phyloP scores from a whole-genome alignment of 2,888 invertebrate genomes.

The Sclerodermus sp. region DNA sequence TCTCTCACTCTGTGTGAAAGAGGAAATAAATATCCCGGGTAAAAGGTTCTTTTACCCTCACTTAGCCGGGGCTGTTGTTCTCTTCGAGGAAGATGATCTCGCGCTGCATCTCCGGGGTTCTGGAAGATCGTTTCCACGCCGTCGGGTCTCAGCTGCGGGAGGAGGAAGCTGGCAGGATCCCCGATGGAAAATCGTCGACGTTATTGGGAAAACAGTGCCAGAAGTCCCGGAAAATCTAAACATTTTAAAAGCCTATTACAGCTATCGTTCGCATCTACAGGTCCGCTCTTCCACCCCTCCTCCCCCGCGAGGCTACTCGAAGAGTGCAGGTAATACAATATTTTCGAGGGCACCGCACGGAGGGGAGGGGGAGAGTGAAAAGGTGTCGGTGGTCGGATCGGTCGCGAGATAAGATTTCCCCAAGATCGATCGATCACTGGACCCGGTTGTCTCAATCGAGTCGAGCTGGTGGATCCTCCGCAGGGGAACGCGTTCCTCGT shows the following conservation, averaged over 20 bases:
- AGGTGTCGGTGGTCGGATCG: constrained; percentile 35
- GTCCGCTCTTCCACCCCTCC: too few relatives aligned
- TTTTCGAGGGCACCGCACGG: constrained; percentile 21
- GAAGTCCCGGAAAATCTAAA: constrained; percentile 29
- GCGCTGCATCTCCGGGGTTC: too few relatives aligned
- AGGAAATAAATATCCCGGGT: too few relatives aligned
- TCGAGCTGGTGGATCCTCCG: too few relatives aligned
- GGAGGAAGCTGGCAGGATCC: not conserved
- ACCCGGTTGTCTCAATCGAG: constrained; percentile 31
- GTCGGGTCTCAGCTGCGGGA: not conserved
- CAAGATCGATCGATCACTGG: constrained; percentile 34
- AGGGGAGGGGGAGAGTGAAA: constrained; percentile 6
- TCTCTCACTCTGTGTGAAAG: not conserved
- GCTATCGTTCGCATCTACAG: constrained; percentile 30
- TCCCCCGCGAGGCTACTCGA: not conserved
- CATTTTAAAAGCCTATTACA: constrained; percentile 37
- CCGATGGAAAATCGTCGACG: not conserved
- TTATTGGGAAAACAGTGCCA: constrained; percentile 14
- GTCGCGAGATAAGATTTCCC: constrained; percentile 29
- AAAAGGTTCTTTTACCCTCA: too few relatives aligned
- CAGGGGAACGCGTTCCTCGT: too few relatives aligned
- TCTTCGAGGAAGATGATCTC: too few relatives aligned
- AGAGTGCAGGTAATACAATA: constrained; percentile 30
- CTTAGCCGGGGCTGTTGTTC: too few relatives aligned
- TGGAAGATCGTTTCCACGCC: too few relatives aligned